Evolutionary conservation across 2,797 vertebrate species (phyloP), one percentile per base, ranked within the genome.

Genomic region (Lagorchestes hirsutus): DNA sequence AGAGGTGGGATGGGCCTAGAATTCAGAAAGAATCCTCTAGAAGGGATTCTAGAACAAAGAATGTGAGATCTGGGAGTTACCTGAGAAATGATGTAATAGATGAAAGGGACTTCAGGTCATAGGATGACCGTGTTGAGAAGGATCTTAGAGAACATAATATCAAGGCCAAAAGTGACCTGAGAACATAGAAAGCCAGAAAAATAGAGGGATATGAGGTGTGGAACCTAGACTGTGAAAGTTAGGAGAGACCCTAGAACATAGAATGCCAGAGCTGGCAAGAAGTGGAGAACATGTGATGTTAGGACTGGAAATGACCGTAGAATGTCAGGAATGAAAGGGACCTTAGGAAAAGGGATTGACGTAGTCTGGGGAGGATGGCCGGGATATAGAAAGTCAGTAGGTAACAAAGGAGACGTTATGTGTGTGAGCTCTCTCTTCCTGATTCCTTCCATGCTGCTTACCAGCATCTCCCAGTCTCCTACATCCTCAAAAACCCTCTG

Each of bases 381-480:
- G 18, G 34, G 16, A 82, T 28, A 9, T 24, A 11, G 40, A 46
- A 24, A 46, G 74, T 46, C 40, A 46, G 74, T 10, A 46, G 62
- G 34, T n/a, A 0, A n/a, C 62, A 18, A n/a, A 74, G 62, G 62
- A 74, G 34, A 34, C 14, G 0, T 27, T 13, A 0, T 34, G 9
- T 14, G 6, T 62, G 59, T 27, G 28, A 87, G 56, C 24, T 57
- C 82, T 46, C 16, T 24, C 74, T 94, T 54, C 90, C 90, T 93
- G 9, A 18, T 93, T 96, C 93, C 91, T 50, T 92, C 87, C 82
- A 59, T 92, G 87, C 18, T 58, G n/a, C 91, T 22, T 90, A 14
- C 0, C 4, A 34, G 59, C 13, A 62, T 31, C 14, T 1, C 29
- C 29, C 10, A 5, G 4, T 5, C 94, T 82, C 46, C 8, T 2